phyloP scores from a whole-genome alignment of 1,140 invertebrate genomes.

The Drosophila yakuba region DNA sequence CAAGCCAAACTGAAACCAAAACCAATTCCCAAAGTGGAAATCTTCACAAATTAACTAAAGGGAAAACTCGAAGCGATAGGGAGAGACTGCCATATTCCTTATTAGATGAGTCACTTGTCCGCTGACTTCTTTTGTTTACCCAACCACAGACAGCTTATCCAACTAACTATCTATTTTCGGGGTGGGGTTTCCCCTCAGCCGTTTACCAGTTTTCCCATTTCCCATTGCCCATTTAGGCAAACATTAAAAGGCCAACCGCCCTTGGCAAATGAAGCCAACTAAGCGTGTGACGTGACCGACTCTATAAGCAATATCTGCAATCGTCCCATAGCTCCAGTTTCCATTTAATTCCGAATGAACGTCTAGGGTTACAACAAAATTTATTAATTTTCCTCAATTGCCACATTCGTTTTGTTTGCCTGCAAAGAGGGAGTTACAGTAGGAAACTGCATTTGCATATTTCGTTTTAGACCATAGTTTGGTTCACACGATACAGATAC shows the following conservation, averaged over 20 bases:
- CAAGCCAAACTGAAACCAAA: conserved; percentile 16
- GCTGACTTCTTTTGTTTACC: conserved; percentile 24
- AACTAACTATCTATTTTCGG: conserved; percentile 34
- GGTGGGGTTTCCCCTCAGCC: conserved; percentile 3
- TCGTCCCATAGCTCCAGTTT: conserved; percentile 33
- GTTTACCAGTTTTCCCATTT: conserved; percentile 32
- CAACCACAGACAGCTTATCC: conserved; percentile 41
- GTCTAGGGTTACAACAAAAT: conserved; percentile 64
- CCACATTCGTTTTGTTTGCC: conserved; percentile 53
- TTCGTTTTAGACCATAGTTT: conserved; percentile 35
- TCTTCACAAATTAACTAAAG: conserved; percentile 64
- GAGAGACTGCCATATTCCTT: conserved; percentile 17
- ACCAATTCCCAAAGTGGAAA: conserved; percentile 40
- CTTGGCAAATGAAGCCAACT: conserved; percentile 69
- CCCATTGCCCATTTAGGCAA: conserved; percentile 49
- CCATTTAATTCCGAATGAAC: conserved; percentile 34
- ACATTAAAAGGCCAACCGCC: conserved; percentile 51
- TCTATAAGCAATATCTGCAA: conserved; percentile 31
- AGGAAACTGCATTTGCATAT: conserved; percentile 54
- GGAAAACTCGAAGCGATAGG: not conserved
- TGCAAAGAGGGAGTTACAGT: conserved; percentile 27
- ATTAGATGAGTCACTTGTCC: conserved; percentile 50
- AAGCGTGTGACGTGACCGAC: conserved; percentile 70
- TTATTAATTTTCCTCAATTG: conserved; percentile 71
- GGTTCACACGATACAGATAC: conserved; percentile 61